These are phyloP conservation scores for Apeira syringaria DNA, from an alignment of 2,888 invertebrate species.

Conservation along the genomic window DNA sequence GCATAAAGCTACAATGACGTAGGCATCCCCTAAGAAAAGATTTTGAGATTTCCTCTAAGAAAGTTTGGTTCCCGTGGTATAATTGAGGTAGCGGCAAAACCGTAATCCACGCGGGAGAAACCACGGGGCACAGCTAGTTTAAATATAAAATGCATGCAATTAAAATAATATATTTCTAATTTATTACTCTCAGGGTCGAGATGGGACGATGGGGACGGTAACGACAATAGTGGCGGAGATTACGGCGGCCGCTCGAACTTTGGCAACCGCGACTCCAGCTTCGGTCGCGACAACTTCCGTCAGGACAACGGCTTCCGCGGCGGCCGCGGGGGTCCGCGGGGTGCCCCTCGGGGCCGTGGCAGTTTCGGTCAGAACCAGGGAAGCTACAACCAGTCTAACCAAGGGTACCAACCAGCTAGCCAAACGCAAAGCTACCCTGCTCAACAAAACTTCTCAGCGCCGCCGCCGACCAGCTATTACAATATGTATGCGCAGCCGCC, in stretches of 20 bases:
- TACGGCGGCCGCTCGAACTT: constrained; percentile 27
- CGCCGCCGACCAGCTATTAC: constrained; percentile 67
- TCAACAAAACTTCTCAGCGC: constrained; percentile 38
- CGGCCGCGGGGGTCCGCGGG: constrained; percentile 44
- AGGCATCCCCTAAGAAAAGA: too few relatives aligned
- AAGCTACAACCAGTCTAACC: constrained; percentile 17
- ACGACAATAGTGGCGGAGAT: constrained; percentile 30
- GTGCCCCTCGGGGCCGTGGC: constrained; percentile 26
- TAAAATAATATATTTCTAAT: neutral
- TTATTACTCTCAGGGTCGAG: constrained; percentile 44
- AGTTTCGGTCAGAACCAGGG: constrained; percentile 21
- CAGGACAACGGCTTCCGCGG: constrained; percentile 58
- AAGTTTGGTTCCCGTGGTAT: too few relatives aligned
- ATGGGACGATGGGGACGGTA: constrained; percentile 52
- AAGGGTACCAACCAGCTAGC: constrained; percentile 14
- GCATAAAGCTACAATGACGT: too few relatives aligned
- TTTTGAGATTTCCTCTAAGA: too few relatives aligned
- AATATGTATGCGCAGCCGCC: constrained; percentile 75
- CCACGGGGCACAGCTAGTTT: too few relatives aligned
- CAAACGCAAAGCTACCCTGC: constrained; percentile 3
- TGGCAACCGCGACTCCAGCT: constrained; percentile 25
- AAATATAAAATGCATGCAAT: neutral
- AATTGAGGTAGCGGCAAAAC: too few relatives aligned
- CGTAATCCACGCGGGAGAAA: too few relatives aligned
- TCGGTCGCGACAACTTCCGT: constrained; percentile 15